Evolutionary conservation across 2,888 invertebrate genomes (phyloP), one percentile per base, ranked within the genome.

Genomic region (Tromatobia lineatoria): DNA sequence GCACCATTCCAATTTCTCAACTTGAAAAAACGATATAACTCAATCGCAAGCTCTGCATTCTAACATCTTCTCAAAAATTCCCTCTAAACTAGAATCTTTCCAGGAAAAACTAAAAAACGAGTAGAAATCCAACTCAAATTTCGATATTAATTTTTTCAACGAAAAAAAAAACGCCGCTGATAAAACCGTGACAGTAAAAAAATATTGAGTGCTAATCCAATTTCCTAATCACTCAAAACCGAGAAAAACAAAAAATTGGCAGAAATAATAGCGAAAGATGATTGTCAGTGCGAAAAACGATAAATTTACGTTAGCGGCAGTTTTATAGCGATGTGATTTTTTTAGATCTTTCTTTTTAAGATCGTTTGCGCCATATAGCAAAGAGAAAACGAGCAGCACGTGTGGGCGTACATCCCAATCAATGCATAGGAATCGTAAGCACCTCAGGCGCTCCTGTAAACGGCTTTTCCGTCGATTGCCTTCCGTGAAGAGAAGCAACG

Each of bases 401-500:
- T 38, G 70, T 70, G 38, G 54, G 54, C 15, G 54, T 38, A 38
- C 7, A 38, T 54, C 38, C 20, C 38, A 38, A 15, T 29, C 38
- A 20, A 54, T 8, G 38, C 23, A 57, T 38, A 57, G 25, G 42
- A 25, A 42, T 54, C 71, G 57, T 34, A 54, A 38, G n/a, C 54
- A 38, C 54, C 70, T 42, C 23, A 25, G 57, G 71, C 61, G 18
- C 61, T 61, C 61, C 61, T 59, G 61, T 38, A 61, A 61, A 61
- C 61, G 61, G 61, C 61, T 38, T 61, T 61, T 61, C 61, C 38
- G 11, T 29, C 29, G 59, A 59, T 34, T 29, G n/a, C 29, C n/a
- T 34, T n/a, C 25, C 25, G n/a, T 59, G 20, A n/a, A 7, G n/a
- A 59, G 29, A 34, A 15, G 34, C n/a, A 25, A 2, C 11, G 25